Percentiles rank a stretch among this genome's conserved stretches.
Evolutionary conservation across 2,888 invertebrate genomes (phyloP).

Genomic region (Beris morrisii): DNA sequence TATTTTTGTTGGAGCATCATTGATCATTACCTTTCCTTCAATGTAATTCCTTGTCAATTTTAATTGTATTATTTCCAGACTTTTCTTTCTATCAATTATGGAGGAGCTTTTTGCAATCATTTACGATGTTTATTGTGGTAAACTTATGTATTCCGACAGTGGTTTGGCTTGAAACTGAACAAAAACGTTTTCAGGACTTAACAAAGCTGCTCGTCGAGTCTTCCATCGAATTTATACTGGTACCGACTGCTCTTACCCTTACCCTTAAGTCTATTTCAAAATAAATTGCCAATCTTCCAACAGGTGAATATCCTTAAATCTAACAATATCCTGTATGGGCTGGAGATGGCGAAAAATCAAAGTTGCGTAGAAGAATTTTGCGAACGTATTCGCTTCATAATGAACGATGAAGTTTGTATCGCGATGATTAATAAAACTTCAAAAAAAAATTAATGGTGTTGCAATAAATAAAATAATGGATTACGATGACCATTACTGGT

Average conservation of each 20-base stretch:
- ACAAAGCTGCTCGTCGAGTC: not conserved
- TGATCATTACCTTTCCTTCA: too few relatives aligned
- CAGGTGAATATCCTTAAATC: slow-evolving; percentile 1
- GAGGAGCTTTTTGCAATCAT: slow-evolving; percentile 11
- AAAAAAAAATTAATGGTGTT: slow-evolving; percentile 4
- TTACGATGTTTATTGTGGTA: slow-evolving; percentile 3
- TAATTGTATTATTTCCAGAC: slow-evolving; percentile 5
- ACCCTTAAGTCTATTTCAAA: too few relatives aligned
- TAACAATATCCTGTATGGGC: slow-evolving; percentile 1
- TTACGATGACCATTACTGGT: slow-evolving; percentile 21
- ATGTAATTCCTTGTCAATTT: not conserved
- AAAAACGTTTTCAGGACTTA: slow-evolving; percentile 15
- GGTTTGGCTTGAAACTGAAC: slow-evolving; percentile 15
- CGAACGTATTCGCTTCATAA: slow-evolving; percentile 6
- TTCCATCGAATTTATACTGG: slow-evolving; percentile 10
- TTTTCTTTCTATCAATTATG: not conserved
- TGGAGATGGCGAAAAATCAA: not conserved
- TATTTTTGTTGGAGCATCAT: too few relatives aligned
- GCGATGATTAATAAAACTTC: slow-evolving; percentile 2
- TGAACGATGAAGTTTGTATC: slow-evolving; percentile 12
- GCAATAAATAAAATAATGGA: slow-evolving; percentile 18
- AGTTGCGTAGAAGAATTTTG: not conserved
- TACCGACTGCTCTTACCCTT: too few relatives aligned
- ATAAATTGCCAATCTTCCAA: too few relatives aligned
- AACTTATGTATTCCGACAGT: slow-evolving; percentile 15